Conservation (phyloP, 2,888 invertebrate species). For the Criorhina ranunculi region DNA sequence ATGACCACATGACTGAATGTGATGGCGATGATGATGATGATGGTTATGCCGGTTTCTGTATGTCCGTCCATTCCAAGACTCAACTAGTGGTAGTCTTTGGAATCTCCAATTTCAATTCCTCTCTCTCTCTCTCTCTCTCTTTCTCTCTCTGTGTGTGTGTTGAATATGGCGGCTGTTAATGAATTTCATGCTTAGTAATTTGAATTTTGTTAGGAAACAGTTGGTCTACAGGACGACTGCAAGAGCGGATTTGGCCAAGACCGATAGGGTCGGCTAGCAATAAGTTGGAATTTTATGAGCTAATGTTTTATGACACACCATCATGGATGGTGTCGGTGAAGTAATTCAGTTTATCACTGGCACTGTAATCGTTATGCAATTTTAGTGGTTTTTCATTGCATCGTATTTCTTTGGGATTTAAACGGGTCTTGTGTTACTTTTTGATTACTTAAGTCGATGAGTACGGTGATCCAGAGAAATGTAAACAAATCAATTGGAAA, state of each 20-base stretch:
- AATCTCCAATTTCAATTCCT: constrained; percentile 5
- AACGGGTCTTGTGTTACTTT: background rate
- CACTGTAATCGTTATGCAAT: constrained; percentile 24
- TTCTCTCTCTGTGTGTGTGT: background rate
- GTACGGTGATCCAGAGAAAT: background rate
- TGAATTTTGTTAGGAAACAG: constrained; percentile 16
- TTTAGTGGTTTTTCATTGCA: constrained; percentile 27
- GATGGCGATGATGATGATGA: constrained; percentile 12
- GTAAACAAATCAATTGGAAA: no score
- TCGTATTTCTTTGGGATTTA: constrained; percentile 2
- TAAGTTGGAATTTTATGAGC: constrained; percentile 17
- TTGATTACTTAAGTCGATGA: background rate
- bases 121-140: background rate
- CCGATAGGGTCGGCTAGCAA: background rate
- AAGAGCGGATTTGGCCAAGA: background rate
- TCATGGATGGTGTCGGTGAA: constrained; percentile 34
- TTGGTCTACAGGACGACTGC: background rate
- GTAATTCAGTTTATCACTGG: constrained; percentile 39
- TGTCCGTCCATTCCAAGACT: background rate
- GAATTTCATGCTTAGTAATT: constrained; percentile 35
- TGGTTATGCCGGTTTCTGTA: constrained; percentile 3
- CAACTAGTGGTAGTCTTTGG: constrained; percentile 13
- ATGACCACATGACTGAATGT: constrained; percentile 39
- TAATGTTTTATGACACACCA: constrained; percentile 27
- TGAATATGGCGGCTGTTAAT: constrained; percentile 11